Percentiles rank a stretch among this genome's conserved stretches.
Evolutionary conservation across 2,888 invertebrate species (phyloP).

Genomic region (Ormyrus labotus): DNA sequence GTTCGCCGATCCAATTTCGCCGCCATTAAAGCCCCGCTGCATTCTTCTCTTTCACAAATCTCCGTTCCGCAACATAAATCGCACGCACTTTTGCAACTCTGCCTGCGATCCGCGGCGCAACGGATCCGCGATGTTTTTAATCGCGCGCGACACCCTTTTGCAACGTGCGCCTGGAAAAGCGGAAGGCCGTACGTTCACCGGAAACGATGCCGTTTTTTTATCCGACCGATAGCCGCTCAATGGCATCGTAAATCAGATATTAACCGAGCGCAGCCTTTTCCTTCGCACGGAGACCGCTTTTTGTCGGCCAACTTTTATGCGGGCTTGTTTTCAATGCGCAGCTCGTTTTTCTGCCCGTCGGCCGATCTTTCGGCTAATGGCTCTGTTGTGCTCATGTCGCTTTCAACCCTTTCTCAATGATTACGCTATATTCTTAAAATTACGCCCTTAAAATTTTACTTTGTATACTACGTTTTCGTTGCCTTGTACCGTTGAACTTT

Average conservation of each 20-base stretch:
- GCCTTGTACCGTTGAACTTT: too few species aligned
- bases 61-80: constrained; percentile 31
- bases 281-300: neutral
- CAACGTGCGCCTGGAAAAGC: constrained; percentile 23
- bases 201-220: constrained; percentile 49
- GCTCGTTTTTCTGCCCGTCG: too few species aligned
- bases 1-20: constrained; percentile 13
- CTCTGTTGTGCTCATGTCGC: too few species aligned
- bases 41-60: constrained; percentile 28
- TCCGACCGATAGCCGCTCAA: constrained; percentile 55
- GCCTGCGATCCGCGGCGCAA: neutral
- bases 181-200: constrained; percentile 58
- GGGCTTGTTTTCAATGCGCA: too few species aligned
- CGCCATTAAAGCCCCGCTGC: constrained; percentile 1
- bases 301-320: too few species aligned
- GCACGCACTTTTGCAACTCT: constrained; percentile 17
- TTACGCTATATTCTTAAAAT: too few species aligned
- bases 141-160: constrained; percentile 27
- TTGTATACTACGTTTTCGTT: too few species aligned
- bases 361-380: too few species aligned
- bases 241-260: constrained; percentile 64
- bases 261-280: constrained; percentile 57
- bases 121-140: neutral
- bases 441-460: too few species aligned
- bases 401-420: too few species aligned